Evolutionary conservation across 2,113 vertebrate species (phyloP), one percentile per base, ranked within the genome.

Genomic region (Acinonyx jubatus): DNA sequence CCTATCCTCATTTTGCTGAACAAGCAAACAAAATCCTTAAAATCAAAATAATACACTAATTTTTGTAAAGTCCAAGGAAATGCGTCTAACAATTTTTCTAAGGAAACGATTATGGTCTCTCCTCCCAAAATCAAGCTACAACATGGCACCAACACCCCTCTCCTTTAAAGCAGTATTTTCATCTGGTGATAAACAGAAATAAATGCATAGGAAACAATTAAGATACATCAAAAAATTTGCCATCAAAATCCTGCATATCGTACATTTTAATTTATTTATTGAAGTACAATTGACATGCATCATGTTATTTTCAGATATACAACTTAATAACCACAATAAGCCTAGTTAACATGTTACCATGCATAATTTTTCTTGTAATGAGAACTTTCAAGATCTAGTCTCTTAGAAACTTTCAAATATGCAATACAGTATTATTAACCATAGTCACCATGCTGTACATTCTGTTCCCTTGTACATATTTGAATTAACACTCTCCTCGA

Each of bases 31-130:
- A 94, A 80, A 38, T 25, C 85, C 48, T 89, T 63, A 73, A 33
- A 55, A 63, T 94, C 31, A 94, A 91, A 96, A 90, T 48, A 82
- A 66, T 79, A 48, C 41, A 63, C 45, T 52, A 66, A 55, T 91
- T 93, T 92, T 96, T 71, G 89, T 73, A 82, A 96, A 88, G 86
- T 86, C 36, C 82, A 76, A 57, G 48, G 23, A 94, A 91, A 25
- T 45, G 81, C 18, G 31, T 18, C 61, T 89, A 96, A 81, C 45
- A 93, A 78, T 61, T 88, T 92, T 92, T 91, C 91, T 88, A 94
- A 87, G 52, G 31, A 83, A 97, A 96, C 33, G 94, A 83, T 68
- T 65, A 89, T 10, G 61, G 33, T 19, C 48, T 91, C 86, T 76
- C 85, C 21, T 61, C 71, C 31, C n/a, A 52, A 96, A 95, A 94